phyloP scores from a whole-genome alignment of 2,888 invertebrate species.

The Chalcis sispes region DNA sequence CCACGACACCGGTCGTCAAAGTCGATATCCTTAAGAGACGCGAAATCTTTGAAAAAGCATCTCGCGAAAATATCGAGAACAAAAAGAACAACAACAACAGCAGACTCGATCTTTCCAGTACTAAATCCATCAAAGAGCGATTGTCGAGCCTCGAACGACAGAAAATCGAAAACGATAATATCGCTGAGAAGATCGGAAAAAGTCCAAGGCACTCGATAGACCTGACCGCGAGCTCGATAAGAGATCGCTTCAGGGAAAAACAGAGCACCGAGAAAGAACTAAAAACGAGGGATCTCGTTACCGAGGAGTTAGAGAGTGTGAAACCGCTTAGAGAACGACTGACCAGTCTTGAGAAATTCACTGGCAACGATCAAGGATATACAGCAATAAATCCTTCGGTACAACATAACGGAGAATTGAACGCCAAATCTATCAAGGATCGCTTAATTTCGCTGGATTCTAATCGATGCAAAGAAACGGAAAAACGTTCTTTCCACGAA shows the following conservation, averaged over 20 bases:
- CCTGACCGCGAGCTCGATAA: conserved; percentile 81
- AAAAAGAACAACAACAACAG: conserved; percentile 73
- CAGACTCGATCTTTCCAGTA: conserved; percentile 79
- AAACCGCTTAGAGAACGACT: conserved; percentile 69
- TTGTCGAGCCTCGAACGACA: conserved; percentile 83
- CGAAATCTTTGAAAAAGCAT: conserved; percentile 87
- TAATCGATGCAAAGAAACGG: conserved; percentile 78
- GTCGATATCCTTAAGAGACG: conserved; percentile 89
- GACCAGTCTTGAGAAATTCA: conserved; percentile 68
- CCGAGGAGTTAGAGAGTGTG: conserved; percentile 66
- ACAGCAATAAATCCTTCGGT: conserved; percentile 46
- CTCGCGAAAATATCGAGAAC: conserved; percentile 66
- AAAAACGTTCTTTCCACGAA: conserved; percentile 60
- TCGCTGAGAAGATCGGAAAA: conserved; percentile 70
- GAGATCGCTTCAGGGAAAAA: conserved; percentile 75
- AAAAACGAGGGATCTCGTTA: conserved; percentile 62
- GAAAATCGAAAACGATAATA: conserved; percentile 78
- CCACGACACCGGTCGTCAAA: conserved; percentile 81
- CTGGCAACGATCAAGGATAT: conserved; percentile 57
- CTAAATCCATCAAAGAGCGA: conserved; percentile 85
- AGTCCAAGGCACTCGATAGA: conserved; percentile 78
- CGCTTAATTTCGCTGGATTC: conserved; percentile 78
- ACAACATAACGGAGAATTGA: conserved; percentile 62
- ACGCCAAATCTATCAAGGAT: conserved; percentile 75
- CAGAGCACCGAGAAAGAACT: conserved; percentile 76